A percentile compares a stretch with the other conserved stretches of the same genome.
Evolutionary conservation across 2,797 vertebrate genomes (phyloP).

Genomic region (Buphagus erythrorhynchus): DNA sequence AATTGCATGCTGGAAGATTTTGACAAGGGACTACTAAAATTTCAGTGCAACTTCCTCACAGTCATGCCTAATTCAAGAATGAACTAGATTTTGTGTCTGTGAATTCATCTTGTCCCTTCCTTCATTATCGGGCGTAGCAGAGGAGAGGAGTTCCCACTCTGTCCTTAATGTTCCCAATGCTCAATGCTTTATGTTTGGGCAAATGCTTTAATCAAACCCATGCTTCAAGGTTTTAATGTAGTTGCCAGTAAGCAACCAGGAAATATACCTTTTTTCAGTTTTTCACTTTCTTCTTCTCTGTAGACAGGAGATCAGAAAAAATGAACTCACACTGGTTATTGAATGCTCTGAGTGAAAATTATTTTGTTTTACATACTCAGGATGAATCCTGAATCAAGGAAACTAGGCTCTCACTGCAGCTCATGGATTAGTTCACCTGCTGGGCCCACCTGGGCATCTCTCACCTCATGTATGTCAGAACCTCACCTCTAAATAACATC

Average conservation of each 20-base stretch:
- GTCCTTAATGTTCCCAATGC: background rate
- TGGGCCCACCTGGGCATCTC: background rate
- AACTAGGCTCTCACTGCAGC: background rate
- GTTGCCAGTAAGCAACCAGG: background rate
- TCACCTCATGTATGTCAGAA: background rate
- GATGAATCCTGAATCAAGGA: background rate
- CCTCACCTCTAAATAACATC: background rate
- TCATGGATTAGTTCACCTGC: background rate
- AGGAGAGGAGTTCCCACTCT: background rate
- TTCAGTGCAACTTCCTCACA: fast-evolving
- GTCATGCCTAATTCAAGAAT: background rate
- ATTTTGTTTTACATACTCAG: background rate
- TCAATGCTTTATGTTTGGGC: background rate
- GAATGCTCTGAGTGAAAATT: background rate
- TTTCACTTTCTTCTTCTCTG: background rate
- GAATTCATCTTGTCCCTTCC: background rate
- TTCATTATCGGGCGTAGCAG: background rate
- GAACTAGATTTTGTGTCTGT: background rate
- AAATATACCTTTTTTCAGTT: background rate
- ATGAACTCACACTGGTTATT: background rate
- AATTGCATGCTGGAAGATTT: background rate
- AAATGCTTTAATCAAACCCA: background rate
- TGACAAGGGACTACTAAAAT: background rate
- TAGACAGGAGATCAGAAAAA: background rate
- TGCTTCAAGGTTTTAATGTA: background rate